Evolutionary conservation across 2,888 invertebrate species (phyloP).

Genomic region (Tigriopus californicus): DNA sequence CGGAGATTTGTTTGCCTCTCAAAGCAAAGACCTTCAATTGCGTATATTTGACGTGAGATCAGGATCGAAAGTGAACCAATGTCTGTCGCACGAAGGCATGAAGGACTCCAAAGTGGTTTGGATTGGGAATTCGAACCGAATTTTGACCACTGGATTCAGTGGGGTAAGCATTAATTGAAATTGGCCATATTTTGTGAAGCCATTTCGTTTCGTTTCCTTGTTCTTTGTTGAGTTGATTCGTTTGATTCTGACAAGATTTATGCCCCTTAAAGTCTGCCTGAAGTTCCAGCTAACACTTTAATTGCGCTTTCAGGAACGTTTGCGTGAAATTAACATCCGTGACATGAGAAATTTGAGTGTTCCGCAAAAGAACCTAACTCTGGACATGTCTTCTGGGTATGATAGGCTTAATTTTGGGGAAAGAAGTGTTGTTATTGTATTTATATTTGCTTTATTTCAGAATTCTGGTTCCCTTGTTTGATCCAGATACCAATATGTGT

Average conservation of each 20-base stretch:
- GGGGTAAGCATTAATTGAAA: constrained; percentile 31
- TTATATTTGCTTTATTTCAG: constrained; percentile 25
- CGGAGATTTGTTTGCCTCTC: constrained; percentile 58
- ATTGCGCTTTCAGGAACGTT: constrained; percentile 38
- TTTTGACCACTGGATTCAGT: constrained; percentile 77
- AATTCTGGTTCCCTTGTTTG: constrained; percentile 76
- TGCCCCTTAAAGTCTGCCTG: constrained; percentile 16
- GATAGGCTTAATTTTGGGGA: constrained; percentile 15
- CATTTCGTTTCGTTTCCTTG: constrained; percentile 7
- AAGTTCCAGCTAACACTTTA: too few relatives aligned
- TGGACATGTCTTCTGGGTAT: constrained; percentile 68
- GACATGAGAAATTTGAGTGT: constrained; percentile 61
- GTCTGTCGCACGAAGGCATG: constrained; percentile 59
- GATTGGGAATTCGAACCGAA: constrained; percentile 62
- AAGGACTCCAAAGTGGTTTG: constrained; percentile 80
- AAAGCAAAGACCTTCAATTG: constrained; percentile 76
- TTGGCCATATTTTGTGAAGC: constrained; percentile 15
- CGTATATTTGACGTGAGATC: constrained; percentile 63
- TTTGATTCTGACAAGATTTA: too few relatives aligned
- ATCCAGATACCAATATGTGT: constrained; percentile 82
- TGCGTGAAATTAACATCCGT: constrained; percentile 69
- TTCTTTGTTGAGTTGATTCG: too few relatives aligned
- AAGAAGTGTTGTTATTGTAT: neutral
- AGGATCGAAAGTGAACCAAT: constrained; percentile 26
- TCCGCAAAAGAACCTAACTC: constrained; percentile 53